Evolutionary conservation across 2,113 vertebrate genomes (phyloP), one percentile per base, ranked within the genome.

Genomic region (Engystomops pustulosus): DNA sequence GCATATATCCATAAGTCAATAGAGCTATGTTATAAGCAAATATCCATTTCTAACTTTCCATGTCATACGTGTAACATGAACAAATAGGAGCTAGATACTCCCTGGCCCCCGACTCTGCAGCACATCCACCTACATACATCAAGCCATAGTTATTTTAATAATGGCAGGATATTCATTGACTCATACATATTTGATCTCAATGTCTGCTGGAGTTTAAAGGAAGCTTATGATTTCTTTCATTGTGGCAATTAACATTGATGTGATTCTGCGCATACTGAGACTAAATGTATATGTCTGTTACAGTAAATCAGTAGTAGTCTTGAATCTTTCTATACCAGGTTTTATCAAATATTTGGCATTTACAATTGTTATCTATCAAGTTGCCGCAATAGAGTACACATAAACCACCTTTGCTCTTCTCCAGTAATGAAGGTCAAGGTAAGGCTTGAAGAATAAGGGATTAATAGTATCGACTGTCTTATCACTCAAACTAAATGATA

Each of bases 351-450:
- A 23, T 69, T 69, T 69, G 67, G 32, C 36, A 25, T 25, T 70
- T 70, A 23, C 36, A 23, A 1, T 70, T 74, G 25, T 74, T 74
- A 49, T 74, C 70, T 74, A 15, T 49, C 14, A 47, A 47, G 45
- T 49, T 49, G 6, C 14, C 15, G 17, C 70, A 47, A 49, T 18
- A 7, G 12, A 74, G 70, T 18, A 3, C 45, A 58, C 58, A 78
- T 25, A 78, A 76, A n/a, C n/a, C n/a, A 58, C 51, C 51, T 78
- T 78, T 58, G 75, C 51, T 44, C 75, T 78, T 58, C 20, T 38
- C 4, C n/a, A 9, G n/a, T 12, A 15, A 44, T 4, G 3, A 9
- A 18, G 62, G 62, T 65, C 23, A 45, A 47, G 25, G 36, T 44
- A 18, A 27, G 12, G 17, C 8, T 10, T 32, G 7, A 53, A 25